Conservation (phyloP, 2,113 vertebrate genomes). For the Leucopsar rothschildi region DNA sequence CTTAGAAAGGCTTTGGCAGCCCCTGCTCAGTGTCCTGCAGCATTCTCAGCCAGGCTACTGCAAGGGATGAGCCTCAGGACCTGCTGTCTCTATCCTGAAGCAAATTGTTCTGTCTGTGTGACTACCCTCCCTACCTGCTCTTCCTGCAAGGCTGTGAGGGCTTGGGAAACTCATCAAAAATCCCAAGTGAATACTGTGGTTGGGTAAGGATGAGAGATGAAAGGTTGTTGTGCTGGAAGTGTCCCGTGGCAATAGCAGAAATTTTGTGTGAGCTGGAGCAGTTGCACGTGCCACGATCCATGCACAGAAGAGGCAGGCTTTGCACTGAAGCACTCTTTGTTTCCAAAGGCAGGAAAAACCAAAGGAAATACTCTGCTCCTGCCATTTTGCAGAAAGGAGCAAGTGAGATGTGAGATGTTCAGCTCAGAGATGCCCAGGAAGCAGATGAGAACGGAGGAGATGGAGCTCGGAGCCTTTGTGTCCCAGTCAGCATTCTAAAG, state of each 20-base stretch:
- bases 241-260: background rate
- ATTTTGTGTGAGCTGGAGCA: background rate
- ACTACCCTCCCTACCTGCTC: background rate
- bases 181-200: background rate
- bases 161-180: background rate
- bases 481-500: background rate
- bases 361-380: background rate
- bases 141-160: background rate
- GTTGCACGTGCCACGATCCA: rapidly evolving
- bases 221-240: background rate
- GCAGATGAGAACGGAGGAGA: background rate
- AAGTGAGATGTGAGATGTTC: background rate
- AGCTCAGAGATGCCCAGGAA: background rate
- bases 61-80: background rate
- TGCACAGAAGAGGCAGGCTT: background rate
- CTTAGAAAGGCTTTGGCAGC: background rate
- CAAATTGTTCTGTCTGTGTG: background rate
- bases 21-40: background rate
- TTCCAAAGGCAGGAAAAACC: background rate
- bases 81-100: background rate
- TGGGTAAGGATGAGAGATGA: background rate
- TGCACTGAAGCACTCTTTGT: background rate
- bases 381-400: background rate
- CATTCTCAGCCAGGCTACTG: background rate
- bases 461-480: background rate